A percentile compares a stretch with the other conserved stretches of the same genome.
Evolutionary conservation across 2,797 vertebrate genomes (phyloP).

Genomic region (Xenentodon cancila): DNA sequence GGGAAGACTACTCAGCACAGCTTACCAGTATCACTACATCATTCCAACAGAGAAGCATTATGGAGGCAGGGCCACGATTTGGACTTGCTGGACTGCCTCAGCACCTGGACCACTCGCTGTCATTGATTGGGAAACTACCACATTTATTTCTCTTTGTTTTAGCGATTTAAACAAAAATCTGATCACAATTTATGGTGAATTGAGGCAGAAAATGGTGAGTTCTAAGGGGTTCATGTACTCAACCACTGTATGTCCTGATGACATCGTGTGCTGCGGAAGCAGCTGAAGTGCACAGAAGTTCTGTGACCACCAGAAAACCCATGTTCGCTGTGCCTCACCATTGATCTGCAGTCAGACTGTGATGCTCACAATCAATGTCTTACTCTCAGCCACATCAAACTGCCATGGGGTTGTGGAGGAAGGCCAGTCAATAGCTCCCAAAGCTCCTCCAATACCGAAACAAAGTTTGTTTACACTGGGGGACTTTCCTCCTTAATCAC

Average conservation of each 20-base stretch:
- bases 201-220: no score
- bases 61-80: no score
- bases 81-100: no score
- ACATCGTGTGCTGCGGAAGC: constrained; percentile 41
- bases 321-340: constrained; percentile 35
- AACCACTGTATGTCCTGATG: constrained; percentile 6
- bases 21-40: no score
- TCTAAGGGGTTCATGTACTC: no score
- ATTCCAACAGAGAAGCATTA: no score
- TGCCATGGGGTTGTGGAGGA: constrained; percentile 38
- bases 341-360: constrained; percentile 50
- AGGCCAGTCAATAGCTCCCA: constrained; percentile 58
- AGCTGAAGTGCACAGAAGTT: constrained; percentile 51
- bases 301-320: constrained; percentile 24
- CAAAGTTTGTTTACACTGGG: constrained; percentile 63
- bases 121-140: no score
- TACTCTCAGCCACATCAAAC: constrained; percentile 47
- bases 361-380: constrained; percentile 50
- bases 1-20: no score
- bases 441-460: constrained; percentile 56
- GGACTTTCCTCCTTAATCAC: constrained; percentile 66
- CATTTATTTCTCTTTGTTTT: no score
- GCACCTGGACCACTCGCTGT: no score
- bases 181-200: no score
- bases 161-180: no score